Evolutionary conservation across 2,888 invertebrate species (phyloP), one percentile per base, ranked within the genome.

Genomic region (Tipula lateralis): DNA sequence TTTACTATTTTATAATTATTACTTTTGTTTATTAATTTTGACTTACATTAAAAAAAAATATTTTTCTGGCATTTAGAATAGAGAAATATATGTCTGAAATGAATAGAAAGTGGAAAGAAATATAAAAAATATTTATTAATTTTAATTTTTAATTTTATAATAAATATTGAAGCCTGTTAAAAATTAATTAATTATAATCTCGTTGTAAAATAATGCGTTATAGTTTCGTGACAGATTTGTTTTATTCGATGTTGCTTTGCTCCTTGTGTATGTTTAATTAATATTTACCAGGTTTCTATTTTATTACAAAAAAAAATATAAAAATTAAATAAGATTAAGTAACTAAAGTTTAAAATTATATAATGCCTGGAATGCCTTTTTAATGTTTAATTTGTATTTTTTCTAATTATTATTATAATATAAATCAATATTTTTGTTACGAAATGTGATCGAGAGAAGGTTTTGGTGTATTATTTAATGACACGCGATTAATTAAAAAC

Each of bases 121-220:
- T 13, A 83, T 44, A 36, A 36, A 83, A 82, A 36, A 29, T n/a
- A 83, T 44, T 30, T 84, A 36, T 84, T 84, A 32, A 83, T 83
- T 83, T 13, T 16, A 9, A 19, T 34, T 34, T 83, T 83, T 83
- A 82, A 82, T 82, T 30, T 29, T 16, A 34, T 83, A 30, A 32
- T n/a, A 83, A 91, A 90, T 91, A 90, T 91, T 91, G 88, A 88
- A 88, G 87, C 87, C 88, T 89, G 89, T 89, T 90, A 90, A 88
- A 91, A 90, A 89, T 89, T 91, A 90, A 88, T 90, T 89, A 88
- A 86, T 83, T 81, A 87, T 88, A 87, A 87, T 88, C 88, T 89
- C 86, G 86, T 87, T 88, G 87, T 88, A 88, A 87, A 88, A 87
- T 89, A 85, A 86, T 84, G 84, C 84, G 85, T 86, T 85, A 85